phyloP scores from a whole-genome alignment of 2,888 invertebrate species.

The Microchrysa polita region DNA sequence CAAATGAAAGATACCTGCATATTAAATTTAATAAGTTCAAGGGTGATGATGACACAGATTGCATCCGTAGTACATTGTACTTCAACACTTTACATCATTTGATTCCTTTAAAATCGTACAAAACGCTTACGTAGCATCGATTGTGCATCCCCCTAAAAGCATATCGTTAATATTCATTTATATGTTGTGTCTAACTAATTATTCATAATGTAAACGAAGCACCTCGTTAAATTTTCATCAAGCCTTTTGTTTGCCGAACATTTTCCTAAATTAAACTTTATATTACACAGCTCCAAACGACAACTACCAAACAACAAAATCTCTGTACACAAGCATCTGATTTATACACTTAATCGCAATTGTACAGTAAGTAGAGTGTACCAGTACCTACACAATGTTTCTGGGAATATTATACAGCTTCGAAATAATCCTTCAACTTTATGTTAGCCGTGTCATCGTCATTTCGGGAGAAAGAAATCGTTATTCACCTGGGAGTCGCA shows the following conservation, averaged over 20 bases:
- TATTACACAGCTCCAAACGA: background rate
- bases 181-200: conserved; percentile 6
- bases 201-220: conserved; percentile 20
- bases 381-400: too few species aligned
- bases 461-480: background rate
- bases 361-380: background rate
- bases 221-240: conserved; percentile 28
- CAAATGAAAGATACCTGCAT: too few species aligned
- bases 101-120: too few species aligned
- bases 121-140: background rate
- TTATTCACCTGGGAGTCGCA: background rate
- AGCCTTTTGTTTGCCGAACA: conserved; percentile 25
- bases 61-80: too few species aligned
- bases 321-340: too few species aligned
- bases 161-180: background rate
- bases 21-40: too few species aligned
- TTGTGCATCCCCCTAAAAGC: background rate
- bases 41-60: too few species aligned
- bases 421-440: too few species aligned
- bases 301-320: too few species aligned
- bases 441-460: background rate
- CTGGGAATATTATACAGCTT: background rate
- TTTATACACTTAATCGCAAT: too few species aligned
- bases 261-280: conserved; percentile 10
- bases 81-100: too few species aligned